Evolutionary conservation across 2,797 vertebrate genomes (phyloP), one percentile per base, ranked within the genome.

Genomic region (Anabas testudineus): DNA sequence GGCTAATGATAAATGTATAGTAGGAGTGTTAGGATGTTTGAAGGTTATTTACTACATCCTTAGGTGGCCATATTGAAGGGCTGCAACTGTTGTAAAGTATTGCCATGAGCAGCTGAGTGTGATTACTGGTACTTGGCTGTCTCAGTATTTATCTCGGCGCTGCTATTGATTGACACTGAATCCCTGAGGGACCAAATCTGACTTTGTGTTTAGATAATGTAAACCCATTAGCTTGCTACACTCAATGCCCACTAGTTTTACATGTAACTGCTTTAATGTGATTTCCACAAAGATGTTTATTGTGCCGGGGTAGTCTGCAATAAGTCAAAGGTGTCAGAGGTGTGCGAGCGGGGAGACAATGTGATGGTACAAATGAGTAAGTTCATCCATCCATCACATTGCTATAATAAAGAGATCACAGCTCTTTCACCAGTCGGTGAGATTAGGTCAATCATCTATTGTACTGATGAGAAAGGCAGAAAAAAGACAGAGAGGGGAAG

Each of bases 401-500:
- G 71, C 59, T 56, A 69, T 78, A 77, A 81, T 87, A 69, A 84
- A 86, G 78, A 78, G 73, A 88, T 88, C 80, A 76, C 82, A 75
- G 76, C 59, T 78, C 71, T 74, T 87, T 81, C 51, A 59, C 42
- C 21, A 71, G 67, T 83, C 84, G 75, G 60, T 71, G 67, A 71
- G 71, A 83, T 69, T 83, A 84, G 88, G 84, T 88, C 88, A 90
- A 80, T 88, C 83, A 83, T 79, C 88, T 76, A 87, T 87, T 88
- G 78, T 80, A 73, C 75, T 74, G 84, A 90, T 82, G 84, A 86
- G 65, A 76, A 84, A 72, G 76, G 79, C 34, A 57, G 67, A 71
- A 83, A 61, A 76, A 57, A 42, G 62, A 46, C 67, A 60, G 46
- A 48, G 77, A 19, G 61, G 65, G 28, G 81, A 77, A 74, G 86